These are phyloP conservation scores for Sesia apiformis DNA, from an alignment of 2,888 invertebrate species.

Conservation along the genomic window DNA sequence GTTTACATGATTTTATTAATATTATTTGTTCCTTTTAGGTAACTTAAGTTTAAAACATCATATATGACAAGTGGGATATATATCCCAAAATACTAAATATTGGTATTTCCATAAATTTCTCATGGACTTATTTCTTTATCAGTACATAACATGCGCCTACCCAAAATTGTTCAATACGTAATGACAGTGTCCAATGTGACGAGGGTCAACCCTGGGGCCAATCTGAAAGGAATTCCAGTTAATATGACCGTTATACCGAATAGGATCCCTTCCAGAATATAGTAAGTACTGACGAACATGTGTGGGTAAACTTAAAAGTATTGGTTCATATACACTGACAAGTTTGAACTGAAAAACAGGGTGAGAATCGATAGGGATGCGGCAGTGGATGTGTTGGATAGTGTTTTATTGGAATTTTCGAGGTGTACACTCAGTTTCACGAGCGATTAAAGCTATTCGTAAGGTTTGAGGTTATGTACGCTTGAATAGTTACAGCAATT, in stretches of 20 bases:
- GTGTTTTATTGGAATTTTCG: not conserved
- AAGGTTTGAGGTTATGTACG: constrained; percentile 21
- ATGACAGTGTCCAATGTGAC: constrained; percentile 60
- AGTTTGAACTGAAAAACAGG: not conserved
- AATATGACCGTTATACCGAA: constrained; percentile 47
- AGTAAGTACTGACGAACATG: not conserved
- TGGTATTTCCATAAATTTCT: not conserved
- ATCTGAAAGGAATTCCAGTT: constrained; percentile 58
- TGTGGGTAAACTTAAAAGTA: not conserved
- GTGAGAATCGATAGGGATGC: not conserved
- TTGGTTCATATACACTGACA: not conserved
- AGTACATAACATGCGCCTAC: constrained; percentile 31
- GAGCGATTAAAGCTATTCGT: constrained; percentile 25
- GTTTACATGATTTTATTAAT: too few species aligned
- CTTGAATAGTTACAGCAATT: constrained; percentile 23
- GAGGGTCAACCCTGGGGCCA: constrained; percentile 48
- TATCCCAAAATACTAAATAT: not conserved
- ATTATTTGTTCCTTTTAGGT: too few species aligned
- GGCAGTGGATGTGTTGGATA: not conserved
- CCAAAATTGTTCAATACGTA: constrained; percentile 54
- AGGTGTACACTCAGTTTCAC: constrained; percentile 6
- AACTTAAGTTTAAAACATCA: too few species aligned
- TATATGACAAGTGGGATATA: too few species aligned
- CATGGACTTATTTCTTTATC: constrained; percentile 10
- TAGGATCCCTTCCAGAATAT: constrained; percentile 24